phyloP scores from a whole-genome alignment of 2,797 vertebrate species.

The Cirrhinus mrigala region DNA sequence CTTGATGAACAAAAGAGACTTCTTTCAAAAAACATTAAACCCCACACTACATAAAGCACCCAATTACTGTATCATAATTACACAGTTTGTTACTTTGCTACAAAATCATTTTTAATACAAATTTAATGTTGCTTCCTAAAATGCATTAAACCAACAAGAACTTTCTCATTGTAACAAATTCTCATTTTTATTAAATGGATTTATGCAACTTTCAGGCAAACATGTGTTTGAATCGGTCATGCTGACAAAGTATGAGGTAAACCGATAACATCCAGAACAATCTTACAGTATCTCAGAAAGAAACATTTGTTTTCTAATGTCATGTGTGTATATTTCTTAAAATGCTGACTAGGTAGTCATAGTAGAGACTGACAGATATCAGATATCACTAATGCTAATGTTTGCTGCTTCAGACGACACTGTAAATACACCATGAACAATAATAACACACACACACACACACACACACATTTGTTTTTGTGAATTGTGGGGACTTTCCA shows the following conservation, averaged over 20 bases:
- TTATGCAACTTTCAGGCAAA: not conserved
- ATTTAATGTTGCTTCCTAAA: too few species aligned
- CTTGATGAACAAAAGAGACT: not conserved
- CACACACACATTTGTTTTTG: not conserved
- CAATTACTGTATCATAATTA: not conserved
- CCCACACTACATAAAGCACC: not conserved
- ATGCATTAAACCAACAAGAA: not conserved
- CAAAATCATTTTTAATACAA: not conserved
- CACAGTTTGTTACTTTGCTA: not conserved
- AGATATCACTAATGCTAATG: constrained; percentile 5
- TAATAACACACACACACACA: not conserved
- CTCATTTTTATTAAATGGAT: not conserved
- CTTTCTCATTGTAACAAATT: too few species aligned
- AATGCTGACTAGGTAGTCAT: not conserved
- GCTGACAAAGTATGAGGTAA: not conserved
- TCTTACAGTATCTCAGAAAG: not conserved
- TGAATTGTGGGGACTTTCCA: too few species aligned
- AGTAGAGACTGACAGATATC: not conserved
- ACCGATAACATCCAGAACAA: not conserved
- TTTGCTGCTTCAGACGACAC: not conserved
- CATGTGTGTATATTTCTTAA: not conserved
- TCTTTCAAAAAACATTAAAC: not conserved
- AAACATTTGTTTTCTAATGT: not conserved
- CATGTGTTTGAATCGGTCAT: not conserved
- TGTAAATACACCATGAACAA: constrained; percentile 9